Conservation (phyloP, 1,140 invertebrate species). For the Orchestia grillus region DNA sequence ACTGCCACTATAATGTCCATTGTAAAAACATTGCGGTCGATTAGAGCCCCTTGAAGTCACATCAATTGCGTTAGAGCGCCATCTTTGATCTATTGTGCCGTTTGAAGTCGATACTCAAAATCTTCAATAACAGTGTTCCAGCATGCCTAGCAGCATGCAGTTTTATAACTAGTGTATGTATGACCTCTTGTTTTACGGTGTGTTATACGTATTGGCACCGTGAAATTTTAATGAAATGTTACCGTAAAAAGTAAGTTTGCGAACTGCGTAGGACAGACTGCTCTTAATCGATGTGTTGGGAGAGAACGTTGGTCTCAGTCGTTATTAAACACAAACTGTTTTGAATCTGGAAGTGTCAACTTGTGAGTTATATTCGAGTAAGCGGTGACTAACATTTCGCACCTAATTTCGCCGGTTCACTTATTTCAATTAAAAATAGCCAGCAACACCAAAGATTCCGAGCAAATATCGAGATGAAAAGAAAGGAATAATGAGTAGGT, state of each 20-base stretch:
- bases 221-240: neutral
- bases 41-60: neutral
- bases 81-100: neutral
- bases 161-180: neutral
- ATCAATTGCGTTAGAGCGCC: neutral
- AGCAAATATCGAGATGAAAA: neutral
- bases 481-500: neutral
- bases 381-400: neutral
- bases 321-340: neutral
- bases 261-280: neutral
- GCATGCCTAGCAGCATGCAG: neutral
- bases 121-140: neutral
- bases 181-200: neutral
- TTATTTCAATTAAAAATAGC: neutral
- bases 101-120: neutral
- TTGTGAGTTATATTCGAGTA: neutral
- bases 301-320: neutral
- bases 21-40: neutral
- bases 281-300: neutral
- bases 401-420: neutral
- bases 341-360: neutral
- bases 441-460: neutral
- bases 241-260: neutral
- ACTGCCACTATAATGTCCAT: neutral
- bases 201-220: neutral